Conservation (phyloP, 2,797 vertebrate species). For the Lithobates pipiens region DNA sequence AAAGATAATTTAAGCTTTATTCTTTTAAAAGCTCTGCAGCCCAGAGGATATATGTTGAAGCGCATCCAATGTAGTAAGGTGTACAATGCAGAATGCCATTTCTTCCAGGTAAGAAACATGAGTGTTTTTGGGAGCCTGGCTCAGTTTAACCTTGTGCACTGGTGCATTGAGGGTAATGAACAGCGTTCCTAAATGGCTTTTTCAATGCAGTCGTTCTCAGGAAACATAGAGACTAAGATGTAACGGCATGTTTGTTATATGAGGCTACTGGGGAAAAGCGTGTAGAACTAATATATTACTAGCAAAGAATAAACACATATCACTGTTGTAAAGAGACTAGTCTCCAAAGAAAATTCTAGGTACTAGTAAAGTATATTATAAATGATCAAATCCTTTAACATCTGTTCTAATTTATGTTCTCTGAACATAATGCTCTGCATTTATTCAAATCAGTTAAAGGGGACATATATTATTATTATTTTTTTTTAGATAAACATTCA, state of each 20-base stretch:
- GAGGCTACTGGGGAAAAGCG: conserved; percentile 22
- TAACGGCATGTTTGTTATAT: conserved; percentile 38
- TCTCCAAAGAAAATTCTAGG: too few relatives aligned
- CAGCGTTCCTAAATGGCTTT: conserved; percentile 50
- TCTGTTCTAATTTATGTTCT: too few relatives aligned
- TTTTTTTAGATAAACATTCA: too few relatives aligned
- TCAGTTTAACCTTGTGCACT: conserved; percentile 63
- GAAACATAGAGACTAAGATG: conserved; percentile 22
- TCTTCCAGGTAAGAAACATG: conserved; percentile 53
- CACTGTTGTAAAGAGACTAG: too few relatives aligned
- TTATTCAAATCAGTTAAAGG: too few relatives aligned
- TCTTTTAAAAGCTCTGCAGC: background rate
- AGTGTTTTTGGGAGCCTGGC: conserved; percentile 47
- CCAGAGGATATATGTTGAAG: background rate
- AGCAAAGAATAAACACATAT: conserved; percentile 17
- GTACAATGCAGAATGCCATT: conserved; percentile 27
- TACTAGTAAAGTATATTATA: too few relatives aligned
- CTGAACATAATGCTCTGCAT: too few relatives aligned
- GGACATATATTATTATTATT: too few relatives aligned
- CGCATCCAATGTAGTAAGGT: conserved; percentile 17
- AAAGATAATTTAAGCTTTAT: background rate
- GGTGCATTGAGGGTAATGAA: conserved; percentile 59
- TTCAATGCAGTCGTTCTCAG: conserved; percentile 27
- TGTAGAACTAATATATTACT: conserved; percentile 33
- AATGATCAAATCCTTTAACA: too few relatives aligned